phyloP scores from a whole-genome alignment of 2,113 vertebrate genomes.

The Gallinago undulata region DNA sequence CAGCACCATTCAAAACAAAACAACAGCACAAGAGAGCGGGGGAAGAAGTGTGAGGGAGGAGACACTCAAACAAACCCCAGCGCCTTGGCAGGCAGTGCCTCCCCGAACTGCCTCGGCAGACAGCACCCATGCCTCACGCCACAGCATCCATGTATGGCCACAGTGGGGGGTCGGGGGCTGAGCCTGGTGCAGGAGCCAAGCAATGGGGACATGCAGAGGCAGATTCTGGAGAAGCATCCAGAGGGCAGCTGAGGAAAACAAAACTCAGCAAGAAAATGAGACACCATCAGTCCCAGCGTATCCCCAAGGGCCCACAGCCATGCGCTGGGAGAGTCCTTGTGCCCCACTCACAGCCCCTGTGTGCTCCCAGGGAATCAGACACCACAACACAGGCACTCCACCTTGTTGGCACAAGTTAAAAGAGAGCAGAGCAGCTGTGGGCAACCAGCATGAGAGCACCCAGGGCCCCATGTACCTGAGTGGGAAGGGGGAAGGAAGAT shows the following conservation, averaged over 20 bases:
- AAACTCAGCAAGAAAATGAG: neutral
- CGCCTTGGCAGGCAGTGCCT: neutral
- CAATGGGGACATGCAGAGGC: neutral
- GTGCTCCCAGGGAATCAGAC: neutral
- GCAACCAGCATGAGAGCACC: neutral
- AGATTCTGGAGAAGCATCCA: neutral
- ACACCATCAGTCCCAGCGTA: neutral
- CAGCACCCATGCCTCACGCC: neutral
- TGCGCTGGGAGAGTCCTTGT: neutral
- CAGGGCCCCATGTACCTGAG: conserved; percentile 29
- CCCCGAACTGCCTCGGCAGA: neutral
- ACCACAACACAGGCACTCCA: neutral
- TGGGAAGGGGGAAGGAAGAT: neutral
- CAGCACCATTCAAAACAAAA: conserved; percentile 36
- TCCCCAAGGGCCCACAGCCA: neutral
- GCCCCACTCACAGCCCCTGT: neutral
- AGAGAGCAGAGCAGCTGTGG: neutral
- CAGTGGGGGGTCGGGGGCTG: neutral
- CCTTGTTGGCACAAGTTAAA: conserved; percentile 50
- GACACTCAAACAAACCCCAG: neutral
- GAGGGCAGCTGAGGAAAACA: neutral
- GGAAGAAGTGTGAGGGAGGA: conserved; percentile 11
- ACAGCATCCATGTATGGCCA: neutral
- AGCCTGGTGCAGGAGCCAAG: neutral
- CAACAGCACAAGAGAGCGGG: neutral